phyloP scores from a whole-genome alignment of 2,888 invertebrate species.

The Oligia strigilis region DNA sequence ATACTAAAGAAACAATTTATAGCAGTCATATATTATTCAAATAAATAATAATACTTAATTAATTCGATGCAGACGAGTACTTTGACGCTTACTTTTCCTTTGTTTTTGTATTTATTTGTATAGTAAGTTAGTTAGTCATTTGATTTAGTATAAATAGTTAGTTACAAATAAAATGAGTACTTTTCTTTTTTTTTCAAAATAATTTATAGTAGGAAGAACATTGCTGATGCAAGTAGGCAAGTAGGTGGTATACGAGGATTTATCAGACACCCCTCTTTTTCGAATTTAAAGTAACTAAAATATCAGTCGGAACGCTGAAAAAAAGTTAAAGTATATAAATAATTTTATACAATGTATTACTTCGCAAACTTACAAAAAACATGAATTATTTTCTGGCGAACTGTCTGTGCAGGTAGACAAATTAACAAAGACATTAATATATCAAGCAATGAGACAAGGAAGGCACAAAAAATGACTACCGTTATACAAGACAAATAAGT shows the following conservation, averaged over 20 bases:
- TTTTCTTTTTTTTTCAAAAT: neutral
- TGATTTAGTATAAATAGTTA: no score
- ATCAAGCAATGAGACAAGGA: conserved; percentile 52
- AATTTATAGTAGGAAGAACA: no score
- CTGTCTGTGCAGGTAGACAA: conserved; percentile 41
- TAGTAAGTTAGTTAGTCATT: no score
- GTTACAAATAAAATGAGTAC: no score
- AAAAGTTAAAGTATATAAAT: neutral
- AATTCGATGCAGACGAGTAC: no score
- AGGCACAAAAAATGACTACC: conserved; percentile 55
- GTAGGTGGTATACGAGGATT: neutral
- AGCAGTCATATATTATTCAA: neutral
- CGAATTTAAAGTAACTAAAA: neutral
- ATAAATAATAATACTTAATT: no score
- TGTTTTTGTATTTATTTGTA: no score
- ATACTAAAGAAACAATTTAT: no score
- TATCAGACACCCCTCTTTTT: neutral
- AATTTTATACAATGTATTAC: conserved; percentile 34
- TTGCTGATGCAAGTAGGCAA: no score
- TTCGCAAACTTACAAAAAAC: conserved; percentile 1
- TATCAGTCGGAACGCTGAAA: neutral
- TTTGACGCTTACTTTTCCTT: no score
- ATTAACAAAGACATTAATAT: conserved; percentile 61
- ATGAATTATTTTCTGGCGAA: conserved; percentile 19
- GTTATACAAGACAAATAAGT: conserved; percentile 65